phyloP scores from a whole-genome alignment of 2,113 vertebrate genomes.

The Grantiella picta region DNA sequence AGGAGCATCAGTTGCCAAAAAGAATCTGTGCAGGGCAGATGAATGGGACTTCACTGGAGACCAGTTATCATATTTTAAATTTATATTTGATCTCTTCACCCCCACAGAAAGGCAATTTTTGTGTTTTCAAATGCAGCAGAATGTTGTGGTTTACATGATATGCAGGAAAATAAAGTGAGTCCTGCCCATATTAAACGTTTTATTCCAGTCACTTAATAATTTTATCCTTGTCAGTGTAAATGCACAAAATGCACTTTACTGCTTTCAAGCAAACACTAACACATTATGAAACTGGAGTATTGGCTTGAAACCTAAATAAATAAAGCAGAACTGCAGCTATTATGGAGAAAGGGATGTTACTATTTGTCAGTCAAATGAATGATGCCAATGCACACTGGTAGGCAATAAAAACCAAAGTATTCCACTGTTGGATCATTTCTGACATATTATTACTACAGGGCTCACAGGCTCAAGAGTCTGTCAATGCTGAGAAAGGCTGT shows the following conservation, averaged over 20 bases:
- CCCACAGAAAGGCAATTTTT: neutral
- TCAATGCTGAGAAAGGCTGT: neutral
- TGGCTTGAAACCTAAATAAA: conserved; percentile 41
- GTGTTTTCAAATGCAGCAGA: neutral
- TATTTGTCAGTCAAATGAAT: conserved; percentile 27
- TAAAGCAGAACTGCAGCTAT: conserved; percentile 14
- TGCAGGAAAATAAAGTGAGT: neutral
- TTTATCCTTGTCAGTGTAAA: conserved; percentile 22
- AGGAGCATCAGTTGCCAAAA: neutral
- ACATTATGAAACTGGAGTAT: conserved; percentile 16
- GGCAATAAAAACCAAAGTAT: neutral
- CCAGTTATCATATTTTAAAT: neutral
- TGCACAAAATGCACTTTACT: neutral
- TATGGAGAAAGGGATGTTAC: conserved; percentile 1
- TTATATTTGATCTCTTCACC: neutral
- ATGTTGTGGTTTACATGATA: neutral
- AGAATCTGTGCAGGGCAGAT: neutral
- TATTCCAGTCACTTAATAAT: neutral
- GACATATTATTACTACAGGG: neutral
- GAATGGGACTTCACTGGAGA: neutral
- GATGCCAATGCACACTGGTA: neutral
- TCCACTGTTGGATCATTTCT: neutral
- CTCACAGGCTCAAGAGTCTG: neutral
- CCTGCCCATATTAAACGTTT: neutral
- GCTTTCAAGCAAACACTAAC: conserved; percentile 8